Evolutionary conservation across 2,797 vertebrate genomes (phyloP), one percentile per base, ranked within the genome.

Genomic region (Centropyge bicolor): DNA sequence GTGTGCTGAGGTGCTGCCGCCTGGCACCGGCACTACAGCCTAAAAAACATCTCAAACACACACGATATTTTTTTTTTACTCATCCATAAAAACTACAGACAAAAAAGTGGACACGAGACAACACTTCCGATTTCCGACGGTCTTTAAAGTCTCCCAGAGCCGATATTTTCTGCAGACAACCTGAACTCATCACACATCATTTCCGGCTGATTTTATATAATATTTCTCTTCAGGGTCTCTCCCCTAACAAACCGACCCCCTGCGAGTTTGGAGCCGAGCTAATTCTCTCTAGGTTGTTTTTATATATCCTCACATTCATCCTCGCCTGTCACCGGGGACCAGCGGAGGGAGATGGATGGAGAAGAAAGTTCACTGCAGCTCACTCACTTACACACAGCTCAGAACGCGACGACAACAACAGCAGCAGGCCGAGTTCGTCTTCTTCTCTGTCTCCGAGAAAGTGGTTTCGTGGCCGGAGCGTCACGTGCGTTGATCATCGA

Each of bases 231-330:
- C 8, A 78, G 60, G 84, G 78, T 76, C 73, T n/a, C 13, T 70
- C 17, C 45, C 49, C 70, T 38, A 74, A 89, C 81, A 88, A 80
- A 83, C 49, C n/a, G 46, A 56, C 65, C 81, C 78, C 82, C 84
- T 56, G 74, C 83, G 38, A 38, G 7, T 65, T 46, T 81, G 83
- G 82, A 74, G 85, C 90, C 88, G 71, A 79, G 27, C 55, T 43
- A n/a, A 27, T 22, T 51, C n/a, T 8, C 45, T 69, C 60, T 60
- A 48, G 54, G 57, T 38, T 54, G 85, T 88, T 85, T n/a, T n/a
- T n/a, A n/a, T n/a, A n/a, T 70, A 68, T 86, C 71, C 64, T 91
- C 86, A 76, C 86, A 83, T 81, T 78, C 74, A 81, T 90, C 75
- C 78, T 16, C 27, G 74, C 49, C 88, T 89, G 88, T 88, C 91